Base-by-base conservation (phyloP, 1,140 invertebrate genomes). In the Drosophila rhopaloa region DNA sequence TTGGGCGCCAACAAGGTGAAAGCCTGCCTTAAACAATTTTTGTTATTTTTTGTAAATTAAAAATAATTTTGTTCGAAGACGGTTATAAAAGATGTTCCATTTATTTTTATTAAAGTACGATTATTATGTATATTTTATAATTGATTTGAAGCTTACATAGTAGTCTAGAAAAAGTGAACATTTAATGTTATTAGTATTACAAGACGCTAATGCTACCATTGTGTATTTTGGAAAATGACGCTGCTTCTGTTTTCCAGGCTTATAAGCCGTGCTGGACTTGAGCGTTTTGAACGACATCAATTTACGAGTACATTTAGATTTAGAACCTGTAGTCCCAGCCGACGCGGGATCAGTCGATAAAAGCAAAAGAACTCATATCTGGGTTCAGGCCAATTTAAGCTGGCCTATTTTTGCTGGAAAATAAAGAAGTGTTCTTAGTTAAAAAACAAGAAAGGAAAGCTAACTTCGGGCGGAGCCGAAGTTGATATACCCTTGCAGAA, bases 281-380 rank as follows among this genome's bases (percentile, higher is more conserved):
- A 61, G 82, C 82, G 82, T 86, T 85, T 84, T 51, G 7, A 85
- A 77, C 62, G 73, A 63, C 73, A 77, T 68, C 61, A 71, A 53
- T 58, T 29, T 71, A 40, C 48, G 50, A 67, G 66, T 68, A 51
- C 32, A 66, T 8, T 27, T 51, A 65, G 60, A 35, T 29, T 43
- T 8, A 41, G 48, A 19, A 38, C 35, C 29, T 19, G 43, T 38
- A 19, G 10, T 48, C 35, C 14, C 37, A 66, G 29, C 13, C 13
- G 35, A 29, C 29, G 10, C 16, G 10, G 10, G 40, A 61, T 16
- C 19, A 63, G 29, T 63, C 5, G 16, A 37, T 24, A 5, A 29
- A 57, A 41, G 14, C 27, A 32, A 41, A 32, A 11, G 16, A 57
- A 43, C 7, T 63, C 13, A 24, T 7, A 38, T 7, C 19, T 29